phyloP scores from a whole-genome alignment of 2,797 vertebrate species.

The Scarus forsteni region DNA sequence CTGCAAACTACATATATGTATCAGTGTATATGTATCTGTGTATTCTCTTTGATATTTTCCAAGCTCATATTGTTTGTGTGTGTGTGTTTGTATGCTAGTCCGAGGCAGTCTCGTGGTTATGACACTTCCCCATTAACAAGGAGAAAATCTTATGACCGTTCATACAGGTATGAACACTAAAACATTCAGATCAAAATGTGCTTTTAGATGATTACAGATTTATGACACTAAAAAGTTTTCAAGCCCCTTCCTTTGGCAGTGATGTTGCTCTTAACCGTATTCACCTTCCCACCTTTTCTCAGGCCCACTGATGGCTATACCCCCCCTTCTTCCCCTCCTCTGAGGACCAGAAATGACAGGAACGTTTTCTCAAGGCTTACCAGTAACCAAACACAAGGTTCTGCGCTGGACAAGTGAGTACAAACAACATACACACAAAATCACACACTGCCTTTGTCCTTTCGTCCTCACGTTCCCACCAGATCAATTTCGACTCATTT shows the following conservation, averaged over 20 bases:
- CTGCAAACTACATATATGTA: conserved; percentile 5
- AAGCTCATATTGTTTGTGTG: conserved; percentile 43
- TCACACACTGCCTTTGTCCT: conserved; percentile 11
- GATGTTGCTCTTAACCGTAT: not conserved
- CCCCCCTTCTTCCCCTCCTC: conserved; percentile 95
- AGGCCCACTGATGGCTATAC: conserved; percentile 93
- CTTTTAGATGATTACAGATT: no score
- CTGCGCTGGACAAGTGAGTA: conserved; percentile 97
- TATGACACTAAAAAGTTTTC: not conserved
- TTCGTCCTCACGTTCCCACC: conserved; percentile 30
- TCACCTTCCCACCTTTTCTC: conserved; percentile 2
- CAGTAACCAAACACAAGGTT: conserved; percentile 95
- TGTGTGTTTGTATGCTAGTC: conserved; percentile 80
- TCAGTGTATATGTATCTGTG: conserved; percentile 29
- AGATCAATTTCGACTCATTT: conserved; percentile 30
- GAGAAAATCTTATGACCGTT: conserved; percentile 94
- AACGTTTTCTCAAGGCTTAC: conserved; percentile 98
- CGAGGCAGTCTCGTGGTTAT: conserved; percentile 92
- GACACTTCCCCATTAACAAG: conserved; percentile 93
- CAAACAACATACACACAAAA: not conserved
- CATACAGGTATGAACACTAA: conserved; percentile 85
- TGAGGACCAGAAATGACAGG: conserved; percentile 94
- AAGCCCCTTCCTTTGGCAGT: not conserved
- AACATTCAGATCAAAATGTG: conserved; percentile 6
- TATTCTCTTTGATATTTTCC: conserved; percentile 29